Conservation (phyloP, 2,113 vertebrate genomes). For the Gymnocephalus cernua region DNA sequence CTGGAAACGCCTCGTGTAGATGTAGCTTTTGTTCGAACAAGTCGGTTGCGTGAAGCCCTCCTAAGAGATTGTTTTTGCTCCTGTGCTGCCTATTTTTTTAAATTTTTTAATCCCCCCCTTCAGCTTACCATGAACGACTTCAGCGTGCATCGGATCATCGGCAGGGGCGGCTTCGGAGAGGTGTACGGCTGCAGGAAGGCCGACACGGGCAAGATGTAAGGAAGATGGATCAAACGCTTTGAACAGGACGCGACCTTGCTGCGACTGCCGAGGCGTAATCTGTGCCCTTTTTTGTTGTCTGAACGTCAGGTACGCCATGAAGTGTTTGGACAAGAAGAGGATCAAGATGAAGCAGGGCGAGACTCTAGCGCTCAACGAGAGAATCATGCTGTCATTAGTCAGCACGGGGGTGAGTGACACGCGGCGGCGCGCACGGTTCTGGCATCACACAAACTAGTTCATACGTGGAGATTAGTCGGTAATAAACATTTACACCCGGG, state of each 20-base stretch:
- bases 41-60: too few relatives aligned
- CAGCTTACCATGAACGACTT: conserved; percentile 99
- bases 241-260: accelerated
- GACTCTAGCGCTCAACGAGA: conserved; percentile 96
- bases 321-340: conserved; percentile 98
- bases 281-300: background rate
- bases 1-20: too few relatives aligned
- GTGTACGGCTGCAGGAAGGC: conserved; percentile 99
- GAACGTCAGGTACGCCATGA: conserved; percentile 95
- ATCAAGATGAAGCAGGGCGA: conserved; percentile 99
- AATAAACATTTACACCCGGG: too few relatives aligned
- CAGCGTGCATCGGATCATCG: conserved; percentile 98
- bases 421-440: too few relatives aligned
- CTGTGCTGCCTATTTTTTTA: too few relatives aligned
- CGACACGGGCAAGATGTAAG: conserved; percentile 99
- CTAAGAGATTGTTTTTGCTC: too few relatives aligned
- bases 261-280: background rate
- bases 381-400: conserved; percentile 98
- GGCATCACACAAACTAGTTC: too few relatives aligned
- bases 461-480: too few relatives aligned
- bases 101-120: too few relatives aligned
- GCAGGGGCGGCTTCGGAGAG: conserved; percentile 96
- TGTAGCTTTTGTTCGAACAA: too few relatives aligned
- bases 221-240: too few relatives aligned
- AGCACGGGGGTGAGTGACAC: conserved; percentile 93